Conservation (phyloP, 1,140 invertebrate genomes). For the Papilio glaucus region DNA sequence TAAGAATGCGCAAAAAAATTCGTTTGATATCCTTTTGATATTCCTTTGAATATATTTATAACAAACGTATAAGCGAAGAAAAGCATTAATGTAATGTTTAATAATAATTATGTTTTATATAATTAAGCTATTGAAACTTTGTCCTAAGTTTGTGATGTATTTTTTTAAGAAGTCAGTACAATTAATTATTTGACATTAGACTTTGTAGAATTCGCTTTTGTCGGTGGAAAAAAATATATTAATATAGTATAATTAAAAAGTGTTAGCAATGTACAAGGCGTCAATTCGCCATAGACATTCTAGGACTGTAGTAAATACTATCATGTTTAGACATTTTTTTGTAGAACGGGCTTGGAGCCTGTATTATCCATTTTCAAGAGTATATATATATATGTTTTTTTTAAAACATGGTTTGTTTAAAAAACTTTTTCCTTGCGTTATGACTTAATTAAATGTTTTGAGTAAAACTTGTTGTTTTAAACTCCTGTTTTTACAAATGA, state of each 20-base stretch:
- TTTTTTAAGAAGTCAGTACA: slow-evolving; percentile 54
- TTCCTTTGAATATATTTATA: slow-evolving; percentile 46
- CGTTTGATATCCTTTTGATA: slow-evolving; percentile 45
- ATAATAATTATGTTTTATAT: slow-evolving; percentile 43
- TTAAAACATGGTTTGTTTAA: slow-evolving; percentile 61
- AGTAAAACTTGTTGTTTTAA: slow-evolving; percentile 45
- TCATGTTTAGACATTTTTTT: slow-evolving; percentile 37
- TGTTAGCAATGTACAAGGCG: slow-evolving; percentile 42
- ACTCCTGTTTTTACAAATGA: no score
- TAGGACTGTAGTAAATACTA: slow-evolving; percentile 27
- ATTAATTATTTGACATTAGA: slow-evolving; percentile 65
- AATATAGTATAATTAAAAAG: slow-evolving; percentile 47
- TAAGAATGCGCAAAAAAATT: slow-evolving; percentile 74
- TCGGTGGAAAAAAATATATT: slow-evolving; percentile 55
- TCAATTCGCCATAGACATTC: slow-evolving; percentile 11
- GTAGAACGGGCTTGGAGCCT: slow-evolving; percentile 46
- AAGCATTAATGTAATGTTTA: slow-evolving; percentile 52
- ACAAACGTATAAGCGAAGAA: slow-evolving; percentile 51
- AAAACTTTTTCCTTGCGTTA: slow-evolving; percentile 55
- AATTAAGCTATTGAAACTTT: slow-evolving; percentile 45
- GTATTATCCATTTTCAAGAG: slow-evolving; percentile 54
- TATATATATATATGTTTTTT: slow-evolving; percentile 68
- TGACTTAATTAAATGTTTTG: slow-evolving; percentile 64
- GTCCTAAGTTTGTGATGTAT: slow-evolving; percentile 64
- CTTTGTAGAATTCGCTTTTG: slow-evolving; percentile 63